Conservation (phyloP, 2,113 vertebrate genomes). For the Nothocercus nigrocapillus region DNA sequence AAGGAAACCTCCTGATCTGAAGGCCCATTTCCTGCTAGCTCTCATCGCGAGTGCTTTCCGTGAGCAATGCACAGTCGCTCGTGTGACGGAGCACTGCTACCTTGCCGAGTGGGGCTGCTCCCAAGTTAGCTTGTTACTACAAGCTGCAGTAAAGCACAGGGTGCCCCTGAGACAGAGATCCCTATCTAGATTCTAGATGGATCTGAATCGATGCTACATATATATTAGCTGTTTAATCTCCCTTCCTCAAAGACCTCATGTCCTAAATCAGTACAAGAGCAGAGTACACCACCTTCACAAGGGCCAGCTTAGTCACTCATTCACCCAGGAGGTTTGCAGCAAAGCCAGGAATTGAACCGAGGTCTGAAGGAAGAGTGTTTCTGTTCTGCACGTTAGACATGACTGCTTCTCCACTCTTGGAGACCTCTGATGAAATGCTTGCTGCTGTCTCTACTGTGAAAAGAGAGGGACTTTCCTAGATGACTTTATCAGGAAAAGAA, state of each 20-base stretch:
- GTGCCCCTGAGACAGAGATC: background rate
- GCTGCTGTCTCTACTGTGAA: background rate
- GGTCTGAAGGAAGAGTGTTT: background rate
- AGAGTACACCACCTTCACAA: background rate
- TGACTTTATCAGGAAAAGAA: background rate
- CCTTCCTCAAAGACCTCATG: background rate
- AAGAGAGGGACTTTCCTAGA: background rate
- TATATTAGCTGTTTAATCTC: background rate
- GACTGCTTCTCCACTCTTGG: background rate
- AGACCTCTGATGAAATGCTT: background rate
- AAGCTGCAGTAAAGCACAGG: background rate
- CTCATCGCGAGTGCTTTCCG: background rate
- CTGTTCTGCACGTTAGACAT: background rate
- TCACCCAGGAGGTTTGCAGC: background rate
- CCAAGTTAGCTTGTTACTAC: background rate
- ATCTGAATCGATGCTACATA: background rate
- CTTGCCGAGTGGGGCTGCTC: background rate
- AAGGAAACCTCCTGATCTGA: background rate
- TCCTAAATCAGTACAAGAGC: background rate
- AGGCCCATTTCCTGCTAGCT: constrained; percentile 44
- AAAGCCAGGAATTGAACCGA: background rate
- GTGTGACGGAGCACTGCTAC: background rate
- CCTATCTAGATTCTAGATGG: background rate
- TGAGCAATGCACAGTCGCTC: background rate
- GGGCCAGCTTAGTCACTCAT: background rate